Conservation (phyloP, 2,113 vertebrate genomes). For the Pituophis catenifer region DNA sequence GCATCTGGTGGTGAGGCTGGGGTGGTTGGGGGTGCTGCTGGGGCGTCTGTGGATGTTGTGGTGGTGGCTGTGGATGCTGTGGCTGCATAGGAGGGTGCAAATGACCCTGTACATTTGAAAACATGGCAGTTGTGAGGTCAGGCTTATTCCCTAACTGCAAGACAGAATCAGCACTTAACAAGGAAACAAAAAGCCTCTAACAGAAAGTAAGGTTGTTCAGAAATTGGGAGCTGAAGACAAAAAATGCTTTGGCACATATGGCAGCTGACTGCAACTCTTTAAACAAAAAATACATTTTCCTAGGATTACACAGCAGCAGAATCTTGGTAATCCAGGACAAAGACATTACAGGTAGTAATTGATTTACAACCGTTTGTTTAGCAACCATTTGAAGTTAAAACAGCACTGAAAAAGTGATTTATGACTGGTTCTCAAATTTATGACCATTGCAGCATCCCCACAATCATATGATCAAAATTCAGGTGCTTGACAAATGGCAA, state of each 20-base stretch:
- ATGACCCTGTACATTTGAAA: constrained; percentile 70
- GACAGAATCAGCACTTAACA: neutral
- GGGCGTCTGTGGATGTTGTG: constrained; percentile 75
- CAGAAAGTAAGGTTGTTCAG: neutral
- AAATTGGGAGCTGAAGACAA: neutral
- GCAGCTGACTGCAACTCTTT: neutral
- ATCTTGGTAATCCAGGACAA: neutral
- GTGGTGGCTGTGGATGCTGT: constrained; percentile 71
- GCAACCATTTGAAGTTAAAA: too few relatives aligned
- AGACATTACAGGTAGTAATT: too few relatives aligned
- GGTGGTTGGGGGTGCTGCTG: constrained; percentile 66
- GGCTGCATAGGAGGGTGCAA: constrained; percentile 79
- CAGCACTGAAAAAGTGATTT: too few relatives aligned
- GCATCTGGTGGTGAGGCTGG: constrained; percentile 59
- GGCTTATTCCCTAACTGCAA: neutral
- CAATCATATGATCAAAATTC: too few relatives aligned
- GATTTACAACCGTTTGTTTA: too few relatives aligned
- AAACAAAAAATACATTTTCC: neutral
- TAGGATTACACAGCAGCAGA: neutral
- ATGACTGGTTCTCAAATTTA: too few relatives aligned
- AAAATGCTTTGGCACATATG: neutral
- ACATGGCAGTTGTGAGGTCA: constrained; percentile 8
- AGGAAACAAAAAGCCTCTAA: neutral
- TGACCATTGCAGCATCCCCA: too few relatives aligned
- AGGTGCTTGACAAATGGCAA: too few relatives aligned